These are phyloP conservation scores for Geodia barretti DNA, from an alignment of 37 sponge, comb jelly and placozoan species.

Conservation along the genomic window DNA sequence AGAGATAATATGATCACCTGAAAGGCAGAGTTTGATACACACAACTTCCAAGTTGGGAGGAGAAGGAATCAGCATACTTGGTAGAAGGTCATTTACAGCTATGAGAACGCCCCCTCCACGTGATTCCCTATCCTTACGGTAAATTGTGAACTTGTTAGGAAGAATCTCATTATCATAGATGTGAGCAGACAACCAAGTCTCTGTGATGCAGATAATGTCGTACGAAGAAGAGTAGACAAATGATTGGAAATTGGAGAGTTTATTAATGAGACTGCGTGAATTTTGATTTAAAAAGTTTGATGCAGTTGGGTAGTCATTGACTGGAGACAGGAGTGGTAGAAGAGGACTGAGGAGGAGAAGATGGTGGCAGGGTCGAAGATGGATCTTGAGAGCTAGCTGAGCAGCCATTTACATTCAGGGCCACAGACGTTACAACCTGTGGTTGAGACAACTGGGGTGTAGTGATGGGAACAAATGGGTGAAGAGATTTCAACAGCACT, in stretches of 20 bases:
- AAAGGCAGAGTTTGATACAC: background rate
- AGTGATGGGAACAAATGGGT: background rate
- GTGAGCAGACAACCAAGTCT: slow-evolving; percentile 25
- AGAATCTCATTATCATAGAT: slow-evolving; percentile 40
- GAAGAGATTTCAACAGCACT: background rate
- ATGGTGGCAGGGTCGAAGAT: background rate
- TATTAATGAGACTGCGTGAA: slow-evolving; percentile 41
- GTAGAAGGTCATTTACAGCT: slow-evolving; percentile 7
- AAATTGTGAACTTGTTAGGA: slow-evolving; percentile 16
- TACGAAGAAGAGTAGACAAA: slow-evolving; percentile 13
- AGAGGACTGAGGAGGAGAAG: background rate
- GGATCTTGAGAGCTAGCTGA: background rate
- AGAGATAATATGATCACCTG: background rate
- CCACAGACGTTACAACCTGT: background rate
- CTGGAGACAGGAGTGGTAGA: background rate
- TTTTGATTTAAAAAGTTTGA: background rate
- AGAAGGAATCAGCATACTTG: background rate
- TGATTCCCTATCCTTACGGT: slow-evolving; percentile 42
- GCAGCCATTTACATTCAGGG: background rate
- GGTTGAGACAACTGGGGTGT: background rate
- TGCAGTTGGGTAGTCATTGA: background rate
- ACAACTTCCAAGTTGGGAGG: slow-evolving; percentile 30
- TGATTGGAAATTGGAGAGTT: slow-evolving; percentile 10
- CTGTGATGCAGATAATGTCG: slow-evolving; percentile 25
- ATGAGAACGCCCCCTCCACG: slow-evolving; percentile 45